Base-by-base conservation (phyloP, 2,797 vertebrate genomes). In the Scolopax bukidnonensis region DNA sequence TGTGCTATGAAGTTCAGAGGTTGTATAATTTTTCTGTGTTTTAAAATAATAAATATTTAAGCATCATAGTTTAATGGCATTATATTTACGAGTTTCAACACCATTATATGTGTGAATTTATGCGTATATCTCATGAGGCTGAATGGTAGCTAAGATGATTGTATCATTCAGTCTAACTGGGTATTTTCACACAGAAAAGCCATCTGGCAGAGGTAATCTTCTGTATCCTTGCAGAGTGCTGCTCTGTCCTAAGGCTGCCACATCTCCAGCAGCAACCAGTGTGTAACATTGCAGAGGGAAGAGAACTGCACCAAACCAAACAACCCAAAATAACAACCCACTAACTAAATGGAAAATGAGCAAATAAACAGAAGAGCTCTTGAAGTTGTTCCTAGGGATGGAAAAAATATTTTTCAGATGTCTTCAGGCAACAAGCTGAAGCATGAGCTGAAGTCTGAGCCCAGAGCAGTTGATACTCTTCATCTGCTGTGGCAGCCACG, bases 11-110 rank as follows among this genome's bases (percentile, higher is more conserved):
- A 50, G 47, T 80, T 73, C 54, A 79, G 6, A 79, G 56, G 21
- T 36, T 82, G 82, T 65, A 18, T 68, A 61, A 69, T 94, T 96
- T 96, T 91, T 33, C 95, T 27, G 38, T 96, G 7, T 74, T 95
- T 91, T 89, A 87, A 97, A 94, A 82, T 87, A 71, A 75, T 82
- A 56, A 50, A 11, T 4, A 45, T 69, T 48, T 75, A 67, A 83
- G 38, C 13, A 71, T 16, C 10, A 8, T 23, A n/a, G 4, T 74
- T 91, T 76, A 40, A 59, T 60, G n/a, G 6, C 12, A 63, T 77
- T 69, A 14, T 86, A 59, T 73, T 68, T 87, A 27, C 77, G 56
- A 68, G 80, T 75, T 86, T 45, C 10, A 71, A 25, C 60, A 67
- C 11, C 3, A 43, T 45, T 59, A 48, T 56, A 30, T n/a, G 60